These are phyloP conservation scores for Lathamus discolor DNA, from an alignment of 2,113 vertebrate species.

Conservation along the genomic window DNA sequence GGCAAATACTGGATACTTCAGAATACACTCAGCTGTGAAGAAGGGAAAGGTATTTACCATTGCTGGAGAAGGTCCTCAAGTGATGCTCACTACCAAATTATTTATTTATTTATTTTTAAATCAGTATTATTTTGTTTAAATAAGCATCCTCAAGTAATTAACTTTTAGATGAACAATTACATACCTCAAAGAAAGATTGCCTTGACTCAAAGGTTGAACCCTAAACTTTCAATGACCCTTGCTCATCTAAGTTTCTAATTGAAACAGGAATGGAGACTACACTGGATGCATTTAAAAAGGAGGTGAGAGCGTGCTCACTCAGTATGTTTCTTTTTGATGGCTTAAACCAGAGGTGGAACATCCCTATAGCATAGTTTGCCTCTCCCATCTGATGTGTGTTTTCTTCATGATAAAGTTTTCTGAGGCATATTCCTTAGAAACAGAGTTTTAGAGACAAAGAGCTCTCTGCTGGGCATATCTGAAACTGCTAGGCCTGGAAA, in stretches of 20 bases:
- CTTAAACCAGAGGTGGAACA: not conserved
- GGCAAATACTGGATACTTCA: not conserved
- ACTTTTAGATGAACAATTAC: not conserved
- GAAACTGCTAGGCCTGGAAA: not conserved
- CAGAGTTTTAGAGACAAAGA: not conserved
- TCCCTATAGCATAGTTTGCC: not conserved
- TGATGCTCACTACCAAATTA: not conserved
- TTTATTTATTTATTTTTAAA: not conserved
- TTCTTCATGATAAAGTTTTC: not conserved
- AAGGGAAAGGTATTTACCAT: not conserved
- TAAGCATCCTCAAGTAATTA: not conserved
- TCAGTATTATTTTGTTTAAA: not conserved
- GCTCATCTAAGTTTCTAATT: not conserved
- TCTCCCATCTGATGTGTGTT: not conserved
- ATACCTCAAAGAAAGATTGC: not conserved
- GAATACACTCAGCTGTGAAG: not conserved
- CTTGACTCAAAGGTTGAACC: not conserved
- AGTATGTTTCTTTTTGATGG: not conserved
- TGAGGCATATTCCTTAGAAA: not conserved
- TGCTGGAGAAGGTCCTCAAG: not conserved
- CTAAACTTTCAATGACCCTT: not conserved
- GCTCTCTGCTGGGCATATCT: not conserved
- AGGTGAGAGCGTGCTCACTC: not conserved
- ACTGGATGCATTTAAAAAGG: not conserved
- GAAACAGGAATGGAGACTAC: not conserved